phyloP scores from a whole-genome alignment of 2,888 invertebrate species.

The Spilosoma lubricipeda region DNA sequence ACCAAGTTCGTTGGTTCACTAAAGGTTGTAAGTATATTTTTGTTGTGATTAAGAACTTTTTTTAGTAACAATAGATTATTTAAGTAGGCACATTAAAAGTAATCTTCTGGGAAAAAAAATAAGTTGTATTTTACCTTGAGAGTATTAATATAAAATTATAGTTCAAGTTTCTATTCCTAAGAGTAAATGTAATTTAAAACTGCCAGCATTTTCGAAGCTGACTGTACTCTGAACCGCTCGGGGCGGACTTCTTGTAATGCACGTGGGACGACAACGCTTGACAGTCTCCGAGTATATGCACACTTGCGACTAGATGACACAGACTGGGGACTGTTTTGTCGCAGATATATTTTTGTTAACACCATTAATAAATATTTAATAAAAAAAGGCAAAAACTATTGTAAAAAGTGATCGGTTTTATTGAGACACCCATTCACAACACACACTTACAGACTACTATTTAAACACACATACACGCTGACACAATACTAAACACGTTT shows the following conservation, averaged over 20 bases:
- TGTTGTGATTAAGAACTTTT: no score
- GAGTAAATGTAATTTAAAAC: background rate
- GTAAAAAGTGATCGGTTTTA: no score
- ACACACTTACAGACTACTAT: no score
- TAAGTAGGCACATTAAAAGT: no score
- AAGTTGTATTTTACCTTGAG: background rate
- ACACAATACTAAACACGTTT: no score
- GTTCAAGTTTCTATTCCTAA: background rate
- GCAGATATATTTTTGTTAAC: conserved; percentile 8
- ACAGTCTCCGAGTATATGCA: conserved; percentile 44
- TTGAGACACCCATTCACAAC: no score
- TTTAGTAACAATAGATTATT: no score
- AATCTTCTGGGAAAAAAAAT: no score
- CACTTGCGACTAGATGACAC: conserved; percentile 31
- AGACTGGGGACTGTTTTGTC: conserved; percentile 37
- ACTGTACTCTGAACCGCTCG: conserved; percentile 60
- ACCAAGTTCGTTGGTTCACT: background rate
- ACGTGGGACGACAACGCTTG: conserved; percentile 63
- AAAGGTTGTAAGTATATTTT: background rate
- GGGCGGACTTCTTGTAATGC: conserved; percentile 65
- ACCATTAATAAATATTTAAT: no score
- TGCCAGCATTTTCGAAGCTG: background rate
- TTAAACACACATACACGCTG: no score
- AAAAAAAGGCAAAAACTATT: no score
- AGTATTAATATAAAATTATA: no score